Base-by-base conservation (phyloP, 2,888 invertebrate genomes). In the Parnassius smintheus region DNA sequence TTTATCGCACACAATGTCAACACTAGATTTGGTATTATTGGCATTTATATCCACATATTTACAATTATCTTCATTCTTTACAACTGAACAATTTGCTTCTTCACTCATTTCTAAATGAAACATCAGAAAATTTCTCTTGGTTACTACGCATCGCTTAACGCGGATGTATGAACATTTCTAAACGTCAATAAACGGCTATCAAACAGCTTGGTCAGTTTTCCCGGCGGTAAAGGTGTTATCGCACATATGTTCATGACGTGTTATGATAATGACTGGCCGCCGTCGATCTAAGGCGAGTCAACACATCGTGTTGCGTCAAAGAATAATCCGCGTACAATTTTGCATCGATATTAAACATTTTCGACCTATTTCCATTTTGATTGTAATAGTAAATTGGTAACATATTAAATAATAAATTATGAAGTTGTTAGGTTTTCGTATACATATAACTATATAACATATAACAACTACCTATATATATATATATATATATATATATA, bases 211-310 rank as follows among this genome's bases (percentile, higher is more conserved):
- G 70, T 72, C 76, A 73, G 69, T 73, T 76, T 72, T 65, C 65
- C 41, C 59, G 62, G 67, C 68, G 83, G 81, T 85, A 85, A 76
- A 56, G 18, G 13, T 25, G 53, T 55, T 64, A 61, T 64, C 60
- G 49, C 25, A 22, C 71, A 68, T 67, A 70, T 60, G 73, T 59
- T 62, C 58, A 53, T 70, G 62, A 42, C 62, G 72, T 72, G 74
- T 68, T 71, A 70, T 72, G 75, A 69, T 70, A 69, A 65, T 66
- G 70, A 67, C 81, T 78, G 76, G 64, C 65, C 71, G 68, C 68
- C 75, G 75, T 81, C 75, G 75, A 76, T 76, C 75, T 70, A 67
- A 75, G 72, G 72, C 74, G 76, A 75, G 76, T 81, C 78, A 82
- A 85, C 81, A 83, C 66, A 76, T 71, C 66, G 75, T 71, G 75